A percentile compares a stretch with the other conserved stretches of the same genome.
Conservation (phyloP, 2,888 invertebrate genomes). For the Micropterix aruncella region DNA sequence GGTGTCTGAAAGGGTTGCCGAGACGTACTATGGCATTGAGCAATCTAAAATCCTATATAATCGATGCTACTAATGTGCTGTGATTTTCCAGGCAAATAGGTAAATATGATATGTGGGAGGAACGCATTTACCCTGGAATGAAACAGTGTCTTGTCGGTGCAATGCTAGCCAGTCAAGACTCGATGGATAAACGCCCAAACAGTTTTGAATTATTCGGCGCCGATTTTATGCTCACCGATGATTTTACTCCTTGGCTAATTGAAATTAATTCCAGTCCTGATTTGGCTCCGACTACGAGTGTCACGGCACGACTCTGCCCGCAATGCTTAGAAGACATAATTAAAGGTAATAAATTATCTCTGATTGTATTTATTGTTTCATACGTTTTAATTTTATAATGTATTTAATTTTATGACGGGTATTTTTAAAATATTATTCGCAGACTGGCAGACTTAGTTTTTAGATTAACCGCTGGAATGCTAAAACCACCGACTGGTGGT, state of each 20-base stretch:
- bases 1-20: not conserved
- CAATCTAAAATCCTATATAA: no score
- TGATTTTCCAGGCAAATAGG: conserved; percentile 54
- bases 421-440: no score
- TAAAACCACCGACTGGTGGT: no score
- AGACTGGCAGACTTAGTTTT: no score
- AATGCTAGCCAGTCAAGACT: conserved; percentile 74
- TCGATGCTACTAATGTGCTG: not conserved
- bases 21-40: no score
- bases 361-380: not conserved
- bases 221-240: conserved; percentile 86
- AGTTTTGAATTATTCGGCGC: conserved; percentile 92
- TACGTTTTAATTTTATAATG: not conserved
- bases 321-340: conserved; percentile 81
- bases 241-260: conserved; percentile 81
- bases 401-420: no score
- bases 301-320: conserved; percentile 75
- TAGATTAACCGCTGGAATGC: no score
- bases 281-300: conserved; percentile 79
- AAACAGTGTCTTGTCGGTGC: conserved; percentile 62
- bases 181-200: conserved; percentile 64
- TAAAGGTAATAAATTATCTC: conserved; percentile 49
- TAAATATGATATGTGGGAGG: conserved; percentile 65
- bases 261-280: conserved; percentile 93
- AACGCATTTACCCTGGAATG: conserved; percentile 81